Evolutionary conservation across 64 coral and sea anemone genomes (phyloP), one percentile per base, ranked within the genome.

Genomic region (Catalaphyllia jardinei): DNA sequence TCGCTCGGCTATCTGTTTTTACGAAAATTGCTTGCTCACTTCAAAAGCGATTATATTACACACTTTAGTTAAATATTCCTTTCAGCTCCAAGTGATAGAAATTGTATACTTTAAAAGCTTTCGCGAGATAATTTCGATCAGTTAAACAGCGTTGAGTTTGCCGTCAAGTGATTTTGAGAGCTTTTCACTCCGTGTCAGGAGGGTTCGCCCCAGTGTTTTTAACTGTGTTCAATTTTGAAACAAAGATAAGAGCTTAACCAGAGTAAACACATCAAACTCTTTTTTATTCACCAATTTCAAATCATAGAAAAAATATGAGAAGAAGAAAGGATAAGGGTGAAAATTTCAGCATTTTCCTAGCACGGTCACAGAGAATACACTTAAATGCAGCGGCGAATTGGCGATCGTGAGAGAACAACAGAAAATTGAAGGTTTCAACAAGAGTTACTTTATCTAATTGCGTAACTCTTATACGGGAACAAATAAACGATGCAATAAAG

Each of bases 51-150:
- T 85, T 79, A 60, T 12, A 16, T 12, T 63, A 31, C 12, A 29
- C 8, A 33, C 24, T 67, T 65, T 42, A 71, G 22, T 46, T 46
- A 85, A 46, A 17, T 50, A 51, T 50, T 85, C 62, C 79, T 71
- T 83, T 64, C 19, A 65, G 31, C 29, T 64, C 22, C 62, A 71
- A 28, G 24, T 8, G 81, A 67, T 85, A 13, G 35, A 84, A 84
- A 84, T 83, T 49, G 80, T 71, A 46, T 16, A 24, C 25, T 51
- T 85, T 71, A 71, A 85, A 64, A 85, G 81, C 81, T 85, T 83
- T 85, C 5, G 62, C 31, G 20, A 51, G 22, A 15, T n/a, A 71
- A 85, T 85, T 85, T 35, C 38, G 49, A 77, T 77, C 29, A 46
- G 28, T 73, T n/a, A 2, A 42, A 51, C 12, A 46, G 33, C 4